Evolutionary conservation across 2,113 vertebrate species (phyloP).

Genomic region (Melanerpes formicivorus): DNA sequence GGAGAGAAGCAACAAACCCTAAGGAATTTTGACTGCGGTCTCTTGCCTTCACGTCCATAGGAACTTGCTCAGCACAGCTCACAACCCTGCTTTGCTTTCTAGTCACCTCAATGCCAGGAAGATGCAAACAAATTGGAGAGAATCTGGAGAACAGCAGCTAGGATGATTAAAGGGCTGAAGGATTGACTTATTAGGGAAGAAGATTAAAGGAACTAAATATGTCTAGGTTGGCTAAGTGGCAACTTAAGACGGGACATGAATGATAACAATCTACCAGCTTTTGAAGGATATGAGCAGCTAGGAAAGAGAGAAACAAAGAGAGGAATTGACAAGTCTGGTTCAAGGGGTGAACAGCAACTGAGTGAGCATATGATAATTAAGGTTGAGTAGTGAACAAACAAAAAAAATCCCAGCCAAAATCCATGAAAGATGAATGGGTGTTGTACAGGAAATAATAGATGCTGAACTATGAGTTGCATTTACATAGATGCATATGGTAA

Average conservation of each 20-base stretch:
- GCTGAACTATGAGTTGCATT: background rate
- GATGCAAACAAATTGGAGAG: conserved; percentile 51
- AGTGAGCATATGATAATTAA: background rate
- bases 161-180: conserved; percentile 68
- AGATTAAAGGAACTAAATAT: conserved; percentile 74
- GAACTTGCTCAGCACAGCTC: background rate
- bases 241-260: conserved; percentile 65
- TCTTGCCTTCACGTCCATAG: background rate
- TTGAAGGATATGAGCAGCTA: conserved; percentile 48
- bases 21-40: background rate
- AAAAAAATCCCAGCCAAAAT: conserved; percentile 2
- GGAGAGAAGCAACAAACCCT: background rate
- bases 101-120: conserved; percentile 6
- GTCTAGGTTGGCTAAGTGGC: conserved; percentile 58
- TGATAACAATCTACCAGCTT: conserved; percentile 63
- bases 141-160: conserved; percentile 45
- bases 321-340: conserved; percentile 18
- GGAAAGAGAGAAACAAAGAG: background rate
- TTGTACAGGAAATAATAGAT: background rate
- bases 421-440: background rate
- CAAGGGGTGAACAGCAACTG: background rate
- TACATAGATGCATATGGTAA: background rate
- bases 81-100: conserved; percentile 3
- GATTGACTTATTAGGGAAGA: conserved; percentile 58
- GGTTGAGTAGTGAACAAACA: background rate